Percentiles rank a stretch among this genome's conserved stretches.
phyloP scores from a whole-genome alignment of 1,140 invertebrate genomes.

The Drosophila kepulauana region DNA sequence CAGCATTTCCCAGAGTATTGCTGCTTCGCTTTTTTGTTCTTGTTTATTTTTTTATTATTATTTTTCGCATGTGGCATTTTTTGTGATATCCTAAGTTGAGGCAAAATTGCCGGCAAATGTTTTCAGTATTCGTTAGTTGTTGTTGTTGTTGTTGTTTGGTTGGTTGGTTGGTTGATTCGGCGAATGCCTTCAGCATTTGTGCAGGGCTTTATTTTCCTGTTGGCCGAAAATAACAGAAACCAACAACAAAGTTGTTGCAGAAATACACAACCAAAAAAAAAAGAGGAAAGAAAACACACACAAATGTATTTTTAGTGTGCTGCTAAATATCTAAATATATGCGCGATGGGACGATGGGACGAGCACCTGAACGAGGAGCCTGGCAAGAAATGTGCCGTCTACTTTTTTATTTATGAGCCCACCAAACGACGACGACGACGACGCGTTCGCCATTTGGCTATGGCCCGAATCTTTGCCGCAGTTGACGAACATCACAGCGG shows the following conservation, averaged over 20 bases:
- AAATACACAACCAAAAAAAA: not conserved
- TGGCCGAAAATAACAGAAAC: slow-evolving; percentile 37
- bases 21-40: slow-evolving; percentile 4
- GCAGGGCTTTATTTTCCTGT: slow-evolving; percentile 64
- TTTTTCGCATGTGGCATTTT: slow-evolving; percentile 36
- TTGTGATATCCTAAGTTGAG: slow-evolving; percentile 41
- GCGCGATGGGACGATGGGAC: slow-evolving; percentile 63
- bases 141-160: slow-evolving; percentile 14
- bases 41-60: not conserved
- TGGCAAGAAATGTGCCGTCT: slow-evolving; percentile 52
- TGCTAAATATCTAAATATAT: slow-evolving; percentile 83
- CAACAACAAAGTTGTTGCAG: not conserved
- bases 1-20: slow-evolving; percentile 29
- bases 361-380: slow-evolving; percentile 68
- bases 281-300: slow-evolving; percentile 22
- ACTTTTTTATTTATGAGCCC: slow-evolving; percentile 80
- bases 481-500: not conserved
- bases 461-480: slow-evolving; percentile 52
- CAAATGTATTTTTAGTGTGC: slow-evolving; percentile 81
- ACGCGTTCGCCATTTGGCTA: slow-evolving; percentile 67
- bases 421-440: slow-evolving; percentile 61
- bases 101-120: slow-evolving; percentile 42
- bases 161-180: not conserved
- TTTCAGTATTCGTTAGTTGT: slow-evolving; percentile 43
- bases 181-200: slow-evolving; percentile 62